Evolutionary conservation across 2,888 invertebrate species (phyloP), one percentile per base, ranked within the genome.

Genomic region (Rhagium mordax): DNA sequence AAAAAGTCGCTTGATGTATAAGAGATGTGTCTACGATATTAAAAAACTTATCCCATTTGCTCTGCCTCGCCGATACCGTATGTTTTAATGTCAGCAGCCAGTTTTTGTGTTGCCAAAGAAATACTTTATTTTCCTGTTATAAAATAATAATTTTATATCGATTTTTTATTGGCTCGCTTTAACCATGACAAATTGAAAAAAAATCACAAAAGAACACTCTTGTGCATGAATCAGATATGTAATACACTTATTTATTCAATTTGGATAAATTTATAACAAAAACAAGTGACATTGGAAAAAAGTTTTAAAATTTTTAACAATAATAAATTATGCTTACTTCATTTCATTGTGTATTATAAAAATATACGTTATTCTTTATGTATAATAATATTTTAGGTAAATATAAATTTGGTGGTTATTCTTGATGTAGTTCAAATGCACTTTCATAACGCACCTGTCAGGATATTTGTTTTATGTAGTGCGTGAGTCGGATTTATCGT

Each of bases 1-100:
- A 78, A 79, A 79, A 81, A 81, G 75, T 78, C 76, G 78, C 71
- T 76, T 73, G 76, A 77, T 79, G 78, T 79, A 76, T 72, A 76
- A 77, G 74, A 77, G 77, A 78, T 77, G 76, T 76, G 79, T 79
- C 78, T 77, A 77, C 78, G 74, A 74, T 77, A 76, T 78, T 74
- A 75, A 79, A 81, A 81, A 80, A 78, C 73, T 75, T 74, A 77
- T 77, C 76, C 74, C 76, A 78, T 78, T 78, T 73, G 76, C 75
- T 70, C 67, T 73, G 76, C 67, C 74, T 76, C 78, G 76, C 74
- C 65, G 76, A 74, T 78, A 76, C 78, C 74, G 74, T 78, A 76
- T 74, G 74, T 74, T 78, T 74, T 74, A 71, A 76, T 72, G 74
- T 71, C 76, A 74, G 67, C 66, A 64, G 76, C 76, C 72, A 78